Conservation (phyloP, 2,888 invertebrate species). For the Tenodera sinensis region DNA sequence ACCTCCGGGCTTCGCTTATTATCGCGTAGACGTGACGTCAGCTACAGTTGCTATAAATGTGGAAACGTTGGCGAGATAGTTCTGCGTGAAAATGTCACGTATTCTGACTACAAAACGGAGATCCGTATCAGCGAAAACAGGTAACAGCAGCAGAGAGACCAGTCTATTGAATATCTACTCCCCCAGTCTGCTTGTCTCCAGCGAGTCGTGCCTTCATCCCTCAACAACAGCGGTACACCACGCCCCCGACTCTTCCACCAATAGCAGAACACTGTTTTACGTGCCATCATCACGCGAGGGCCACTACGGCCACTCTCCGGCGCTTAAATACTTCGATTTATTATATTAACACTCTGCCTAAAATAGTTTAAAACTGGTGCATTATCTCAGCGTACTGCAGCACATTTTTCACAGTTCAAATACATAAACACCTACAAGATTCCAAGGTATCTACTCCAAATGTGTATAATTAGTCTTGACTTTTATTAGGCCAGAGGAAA, state of each 20-base stretch:
- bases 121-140: neutral
- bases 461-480: too few relatives aligned
- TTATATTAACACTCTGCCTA: neutral
- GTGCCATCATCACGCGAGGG: neutral
- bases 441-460: too few relatives aligned
- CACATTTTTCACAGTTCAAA: too few relatives aligned
- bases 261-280: neutral
- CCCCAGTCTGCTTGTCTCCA: neutral
- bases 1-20: neutral
- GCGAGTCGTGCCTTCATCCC: neutral
- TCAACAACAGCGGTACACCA: neutral
- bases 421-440: too few relatives aligned
- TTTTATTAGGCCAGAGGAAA: too few relatives aligned
- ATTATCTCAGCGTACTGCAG: neutral
- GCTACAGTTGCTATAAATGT: neutral
- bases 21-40: neutral
- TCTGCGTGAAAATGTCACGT: neutral
- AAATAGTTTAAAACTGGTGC: neutral
- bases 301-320: neutral
- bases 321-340: neutral
- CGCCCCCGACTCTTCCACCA: neutral
- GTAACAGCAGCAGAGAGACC: neutral
- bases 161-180: neutral
- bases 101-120: neutral
- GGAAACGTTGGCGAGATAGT: neutral